Conservation (phyloP, 1,140 invertebrate species). For the Helicoverpa armigera region DNA sequence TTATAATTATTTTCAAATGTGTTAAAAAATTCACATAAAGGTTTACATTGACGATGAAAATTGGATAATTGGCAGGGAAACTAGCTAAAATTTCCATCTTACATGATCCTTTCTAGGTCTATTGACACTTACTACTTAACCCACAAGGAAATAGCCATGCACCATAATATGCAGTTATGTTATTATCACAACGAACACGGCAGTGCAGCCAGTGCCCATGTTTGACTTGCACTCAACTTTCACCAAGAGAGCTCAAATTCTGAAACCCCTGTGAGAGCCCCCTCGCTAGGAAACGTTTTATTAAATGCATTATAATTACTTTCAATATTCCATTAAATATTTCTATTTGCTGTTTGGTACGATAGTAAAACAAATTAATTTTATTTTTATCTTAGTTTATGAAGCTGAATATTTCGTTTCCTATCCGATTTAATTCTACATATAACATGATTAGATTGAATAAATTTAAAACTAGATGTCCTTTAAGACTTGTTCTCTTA, state of each 20-base stretch:
- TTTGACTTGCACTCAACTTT: conserved; percentile 35
- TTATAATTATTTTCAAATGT: neutral
- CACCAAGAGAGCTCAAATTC: conserved; percentile 25
- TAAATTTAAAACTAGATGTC: too few relatives aligned
- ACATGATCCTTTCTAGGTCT: neutral
- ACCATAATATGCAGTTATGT: conserved; percentile 2
- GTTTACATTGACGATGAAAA: neutral
- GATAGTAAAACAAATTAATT: too few relatives aligned
- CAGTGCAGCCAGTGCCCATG: neutral
- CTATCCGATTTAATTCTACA: too few relatives aligned
- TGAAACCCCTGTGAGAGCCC: conserved; percentile 3
- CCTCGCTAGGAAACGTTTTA: neutral
- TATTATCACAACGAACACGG: conserved; percentile 19
- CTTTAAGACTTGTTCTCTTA: too few relatives aligned
- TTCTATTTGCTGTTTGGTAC: too few relatives aligned
- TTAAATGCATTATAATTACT: neutral
- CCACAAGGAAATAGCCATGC: conserved; percentile 2
- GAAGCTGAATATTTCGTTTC: too few relatives aligned
- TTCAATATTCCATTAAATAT: neutral
- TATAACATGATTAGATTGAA: too few relatives aligned
- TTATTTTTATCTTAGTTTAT: too few relatives aligned
- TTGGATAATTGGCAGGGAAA: neutral
- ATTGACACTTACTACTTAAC: conserved; percentile 12
- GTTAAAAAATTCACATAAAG: too few relatives aligned
- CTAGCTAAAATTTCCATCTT: neutral